Evolutionary conservation across 2,797 vertebrate species (phyloP).

Genomic region (Meriones psammophilus): DNA sequence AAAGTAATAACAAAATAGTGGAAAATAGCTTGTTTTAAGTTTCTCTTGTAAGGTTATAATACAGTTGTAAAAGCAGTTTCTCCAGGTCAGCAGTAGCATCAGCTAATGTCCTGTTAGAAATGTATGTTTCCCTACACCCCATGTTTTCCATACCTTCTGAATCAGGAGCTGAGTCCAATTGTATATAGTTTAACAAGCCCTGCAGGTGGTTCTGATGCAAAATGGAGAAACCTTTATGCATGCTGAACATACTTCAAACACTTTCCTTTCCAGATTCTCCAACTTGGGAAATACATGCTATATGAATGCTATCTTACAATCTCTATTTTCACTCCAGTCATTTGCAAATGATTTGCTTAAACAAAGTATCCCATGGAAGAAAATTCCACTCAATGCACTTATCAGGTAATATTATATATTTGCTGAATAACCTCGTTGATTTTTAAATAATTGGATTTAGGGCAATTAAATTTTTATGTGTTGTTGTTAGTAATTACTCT

Average conservation of each 20-base stretch:
- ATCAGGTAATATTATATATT: constrained; percentile 91
- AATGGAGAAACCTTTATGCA: not conserved
- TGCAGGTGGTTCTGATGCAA: constrained; percentile 37
- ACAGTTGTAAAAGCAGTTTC: constrained; percentile 27
- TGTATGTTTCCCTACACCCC: not conserved
- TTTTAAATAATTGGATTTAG: constrained; percentile 57
- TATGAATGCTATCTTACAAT: constrained; percentile 99
- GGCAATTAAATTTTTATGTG: constrained; percentile 49
- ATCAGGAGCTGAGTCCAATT: constrained; percentile 12
- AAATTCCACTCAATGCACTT: constrained; percentile 95
- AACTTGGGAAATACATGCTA: constrained; percentile 99
- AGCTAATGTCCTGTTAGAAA: constrained; percentile 31
- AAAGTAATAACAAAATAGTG: not conserved
- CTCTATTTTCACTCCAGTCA: constrained; percentile 98
- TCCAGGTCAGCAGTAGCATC: not conserved
- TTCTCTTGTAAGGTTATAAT: not conserved
- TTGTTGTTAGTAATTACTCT: constrained; percentile 34
- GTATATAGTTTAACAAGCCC: not conserved
- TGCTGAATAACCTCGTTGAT: constrained; percentile 16
- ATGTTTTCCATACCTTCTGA: constrained; percentile 1
- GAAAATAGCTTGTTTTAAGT: constrained; percentile 7
- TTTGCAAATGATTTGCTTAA: constrained; percentile 97
- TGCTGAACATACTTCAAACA: constrained; percentile 16
- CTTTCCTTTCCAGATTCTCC: constrained; percentile 93
- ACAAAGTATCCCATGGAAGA: constrained; percentile 98